A percentile compares a stretch with the other conserved stretches of the same genome.
These are phyloP conservation scores for Notocelia uddmanniana DNA, from an alignment of 2,888 invertebrate species.

Conservation along the genomic window DNA sequence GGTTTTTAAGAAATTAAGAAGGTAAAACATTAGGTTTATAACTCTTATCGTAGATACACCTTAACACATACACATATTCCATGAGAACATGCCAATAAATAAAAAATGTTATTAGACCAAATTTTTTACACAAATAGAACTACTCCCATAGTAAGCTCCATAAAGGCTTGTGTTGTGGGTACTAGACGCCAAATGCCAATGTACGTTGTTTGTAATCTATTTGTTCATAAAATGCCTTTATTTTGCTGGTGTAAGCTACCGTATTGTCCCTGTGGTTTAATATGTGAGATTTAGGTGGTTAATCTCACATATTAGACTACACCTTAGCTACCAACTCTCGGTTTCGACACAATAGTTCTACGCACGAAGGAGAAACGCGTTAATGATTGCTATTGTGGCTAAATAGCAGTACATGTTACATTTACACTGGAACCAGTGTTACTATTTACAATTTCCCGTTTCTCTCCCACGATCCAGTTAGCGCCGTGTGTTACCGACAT, in stretches of 20 bases:
- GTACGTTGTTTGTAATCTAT: neutral
- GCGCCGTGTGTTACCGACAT: slow-evolving; percentile 77
- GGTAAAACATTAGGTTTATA: too few species aligned
- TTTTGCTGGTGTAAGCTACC: neutral
- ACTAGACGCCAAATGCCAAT: too few species aligned
- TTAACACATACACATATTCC: too few species aligned
- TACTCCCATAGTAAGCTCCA: too few species aligned
- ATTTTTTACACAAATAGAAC: too few species aligned
- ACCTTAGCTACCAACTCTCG: slow-evolving; percentile 69
- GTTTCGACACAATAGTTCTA: slow-evolving; percentile 80
- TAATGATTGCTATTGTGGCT: slow-evolving; percentile 77
- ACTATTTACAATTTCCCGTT: slow-evolving; percentile 78
- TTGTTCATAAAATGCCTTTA: neutral
- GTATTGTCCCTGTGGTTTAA: neutral
- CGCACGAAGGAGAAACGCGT: slow-evolving; percentile 79
- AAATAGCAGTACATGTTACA: slow-evolving; percentile 68
- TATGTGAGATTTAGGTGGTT: neutral
- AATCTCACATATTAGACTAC: too few species aligned
- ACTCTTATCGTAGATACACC: too few species aligned
- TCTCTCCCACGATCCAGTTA: slow-evolving; percentile 84
- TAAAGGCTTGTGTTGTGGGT: too few species aligned
- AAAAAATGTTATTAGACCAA: too few species aligned
- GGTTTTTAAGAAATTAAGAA: too few species aligned
- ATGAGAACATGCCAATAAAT: too few species aligned
- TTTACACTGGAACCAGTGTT: slow-evolving; percentile 69